Base-by-base conservation (phyloP, 2,888 invertebrate species). In the Margaritifera margaritifera region DNA sequence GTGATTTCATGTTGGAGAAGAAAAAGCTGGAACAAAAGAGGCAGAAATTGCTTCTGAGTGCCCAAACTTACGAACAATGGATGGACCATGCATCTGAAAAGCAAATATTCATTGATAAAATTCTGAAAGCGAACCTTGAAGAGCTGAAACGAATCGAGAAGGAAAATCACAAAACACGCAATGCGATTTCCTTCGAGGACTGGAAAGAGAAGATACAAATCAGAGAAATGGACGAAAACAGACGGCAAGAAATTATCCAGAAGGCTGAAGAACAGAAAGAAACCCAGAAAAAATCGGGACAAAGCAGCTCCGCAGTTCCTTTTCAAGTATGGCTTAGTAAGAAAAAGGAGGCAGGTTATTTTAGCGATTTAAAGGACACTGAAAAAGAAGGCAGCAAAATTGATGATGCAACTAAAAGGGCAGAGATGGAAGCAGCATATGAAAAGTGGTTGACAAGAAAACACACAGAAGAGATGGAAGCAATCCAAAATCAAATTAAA, bases 21-120 rank as follows among this genome's bases (percentile, higher is more conserved):
- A 71, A 67, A 62, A 64, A 65, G 24, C 54, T 84, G n/a, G 83
- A 82, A 65, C 80, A 82, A 65, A 81, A 80, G 57, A 66, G 84
- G 50, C 80, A 85, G 56, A 73, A 80, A 55, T 68, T 85, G 31
- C 61, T 85, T 31, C 72, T 83, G 63, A 78, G 66, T 50, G 84
- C 84, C 22, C 77, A 84, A 59, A 78, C 84, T 8, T 84, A 80
- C 62, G 80, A 85, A 20, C 84, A 85, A 63, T 85, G 85, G 85
- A 75, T 84, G 78, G 78, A 80, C n/a, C 81, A 82, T 59, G 66
- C 78, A 1, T 81, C 81, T 20, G 81, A 85, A 25, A 71, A 80
- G 57, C 80, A 81, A 69, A 63, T 70, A 25, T 69, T 85, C 27
- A 83, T 82, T 61, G 74, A 78, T n/a, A 71, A 79, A 50, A 81